Percentiles rank a stretch among this genome's conserved stretches.
These are phyloP conservation scores for Patagioenas fasciata DNA, from an alignment of 2,113 vertebrate genomes.

Conservation along the genomic window DNA sequence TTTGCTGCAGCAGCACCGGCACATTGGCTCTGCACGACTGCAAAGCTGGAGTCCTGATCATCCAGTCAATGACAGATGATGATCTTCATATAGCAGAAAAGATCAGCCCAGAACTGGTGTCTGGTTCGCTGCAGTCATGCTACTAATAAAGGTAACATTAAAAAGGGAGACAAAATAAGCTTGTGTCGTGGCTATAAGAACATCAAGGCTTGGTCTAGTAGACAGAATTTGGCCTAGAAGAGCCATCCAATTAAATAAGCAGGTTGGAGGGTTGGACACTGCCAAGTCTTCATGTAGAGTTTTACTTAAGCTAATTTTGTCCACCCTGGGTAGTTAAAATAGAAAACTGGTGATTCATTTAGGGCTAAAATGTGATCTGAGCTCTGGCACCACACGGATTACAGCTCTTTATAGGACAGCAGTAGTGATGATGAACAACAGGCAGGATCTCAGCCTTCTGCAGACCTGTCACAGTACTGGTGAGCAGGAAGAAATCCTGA, in stretches of 20 bases:
- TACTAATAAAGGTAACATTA: background rate
- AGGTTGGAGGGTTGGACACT: background rate
- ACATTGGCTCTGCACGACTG: background rate
- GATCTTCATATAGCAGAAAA: background rate
- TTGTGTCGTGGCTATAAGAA: background rate
- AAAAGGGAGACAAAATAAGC: background rate
- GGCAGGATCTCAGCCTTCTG: background rate
- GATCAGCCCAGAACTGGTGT: background rate
- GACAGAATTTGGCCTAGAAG: background rate
- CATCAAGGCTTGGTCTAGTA: background rate
- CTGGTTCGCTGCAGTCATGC: background rate
- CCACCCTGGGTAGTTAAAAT: background rate
- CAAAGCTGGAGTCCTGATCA: background rate
- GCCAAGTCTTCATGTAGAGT: background rate
- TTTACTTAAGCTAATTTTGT: background rate
- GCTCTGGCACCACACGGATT: background rate
- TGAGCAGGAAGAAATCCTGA: background rate
- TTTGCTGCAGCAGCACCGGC: background rate
- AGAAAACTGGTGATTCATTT: background rate
- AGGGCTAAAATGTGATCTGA: background rate
- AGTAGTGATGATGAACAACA: background rate
- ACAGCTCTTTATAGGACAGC: background rate
- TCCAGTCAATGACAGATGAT: fast-evolving
- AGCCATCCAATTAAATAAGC: background rate
- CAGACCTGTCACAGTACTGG: background rate